phyloP scores from a whole-genome alignment of 2,797 vertebrate species.

The Caiman crocodilus region DNA sequence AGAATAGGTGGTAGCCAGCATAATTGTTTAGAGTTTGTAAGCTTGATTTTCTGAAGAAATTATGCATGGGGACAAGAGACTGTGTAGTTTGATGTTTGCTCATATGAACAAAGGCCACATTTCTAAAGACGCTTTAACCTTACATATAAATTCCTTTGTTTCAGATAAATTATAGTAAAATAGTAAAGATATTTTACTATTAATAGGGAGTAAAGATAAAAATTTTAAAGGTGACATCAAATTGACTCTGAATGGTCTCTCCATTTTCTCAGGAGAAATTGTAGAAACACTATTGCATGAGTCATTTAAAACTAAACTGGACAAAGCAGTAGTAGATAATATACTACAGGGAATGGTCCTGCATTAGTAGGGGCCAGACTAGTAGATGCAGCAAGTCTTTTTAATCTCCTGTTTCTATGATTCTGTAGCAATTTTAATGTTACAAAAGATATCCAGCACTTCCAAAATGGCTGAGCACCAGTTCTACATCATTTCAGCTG shows the following conservation, averaged over 20 bases:
- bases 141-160: background rate
- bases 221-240: background rate
- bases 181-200: no score
- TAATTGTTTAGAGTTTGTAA: background rate
- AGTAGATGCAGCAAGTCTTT: background rate
- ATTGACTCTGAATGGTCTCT: background rate
- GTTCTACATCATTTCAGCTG: background rate
- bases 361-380: background rate
- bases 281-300: background rate
- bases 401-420: background rate
- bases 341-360: background rate
- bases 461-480: background rate
- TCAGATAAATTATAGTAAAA: no score
- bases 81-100: background rate
- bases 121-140: background rate
- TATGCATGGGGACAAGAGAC: background rate
- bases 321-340: background rate
- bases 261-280: background rate
- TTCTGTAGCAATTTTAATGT: background rate
- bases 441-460: background rate
- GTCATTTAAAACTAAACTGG: background rate
- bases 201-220: background rate
- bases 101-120: background rate
- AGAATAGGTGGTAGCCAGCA: background rate
- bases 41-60: background rate